Conservation (phyloP, 2,797 vertebrate species). For the Mormyrus hasselquistii region DNA sequence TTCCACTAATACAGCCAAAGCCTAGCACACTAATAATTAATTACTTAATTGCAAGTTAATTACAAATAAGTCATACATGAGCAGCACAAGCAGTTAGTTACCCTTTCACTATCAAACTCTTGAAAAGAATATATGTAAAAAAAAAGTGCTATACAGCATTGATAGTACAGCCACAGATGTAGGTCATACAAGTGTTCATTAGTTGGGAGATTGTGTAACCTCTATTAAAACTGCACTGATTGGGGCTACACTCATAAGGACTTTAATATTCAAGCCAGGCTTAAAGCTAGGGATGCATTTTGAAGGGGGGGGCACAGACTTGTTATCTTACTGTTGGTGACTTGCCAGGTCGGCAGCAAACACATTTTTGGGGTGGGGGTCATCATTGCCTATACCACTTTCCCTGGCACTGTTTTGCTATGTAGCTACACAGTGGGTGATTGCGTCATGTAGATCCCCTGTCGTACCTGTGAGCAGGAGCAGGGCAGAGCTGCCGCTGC, state of each 20-base stretch:
- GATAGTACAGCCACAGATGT: not conserved
- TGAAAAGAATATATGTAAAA: not conserved
- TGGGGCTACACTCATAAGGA: not conserved
- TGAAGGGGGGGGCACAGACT: not conserved
- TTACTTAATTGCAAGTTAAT: conserved; percentile 11
- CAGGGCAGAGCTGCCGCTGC: not conserved
- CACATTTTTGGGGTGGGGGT: not conserved
- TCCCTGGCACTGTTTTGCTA: not conserved
- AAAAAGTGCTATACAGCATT: not conserved
- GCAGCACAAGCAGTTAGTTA: not conserved
- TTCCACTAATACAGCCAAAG: not conserved
- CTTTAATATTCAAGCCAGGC: not conserved
- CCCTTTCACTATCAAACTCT: not conserved
- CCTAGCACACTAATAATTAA: not conserved
- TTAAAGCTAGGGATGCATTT: not conserved
- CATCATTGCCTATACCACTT: not conserved
- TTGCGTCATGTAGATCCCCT: not conserved
- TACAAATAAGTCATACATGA: not conserved
- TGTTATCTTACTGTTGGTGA: not conserved
- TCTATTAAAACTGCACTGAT: not conserved
- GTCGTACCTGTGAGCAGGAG: not conserved
- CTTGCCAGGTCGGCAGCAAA: not conserved
- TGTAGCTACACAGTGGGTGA: not conserved
- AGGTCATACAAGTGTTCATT: not conserved
- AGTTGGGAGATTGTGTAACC: not conserved